These are phyloP conservation scores for Drosophila meridionalis DNA, from an alignment of 2,888 invertebrate species.

Conservation along the genomic window DNA sequence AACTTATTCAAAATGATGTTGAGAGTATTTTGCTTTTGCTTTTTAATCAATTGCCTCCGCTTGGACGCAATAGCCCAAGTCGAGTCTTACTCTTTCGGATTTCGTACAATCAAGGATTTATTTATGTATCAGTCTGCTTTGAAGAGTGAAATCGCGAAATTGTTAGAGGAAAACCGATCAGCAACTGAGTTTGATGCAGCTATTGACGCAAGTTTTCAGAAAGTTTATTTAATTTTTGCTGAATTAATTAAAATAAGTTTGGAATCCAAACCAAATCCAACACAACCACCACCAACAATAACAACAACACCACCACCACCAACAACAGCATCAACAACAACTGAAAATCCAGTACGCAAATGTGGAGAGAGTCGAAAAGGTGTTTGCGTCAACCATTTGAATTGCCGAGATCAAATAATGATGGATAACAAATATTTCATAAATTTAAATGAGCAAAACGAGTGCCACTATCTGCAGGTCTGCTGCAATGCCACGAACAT, in stretches of 20 bases:
- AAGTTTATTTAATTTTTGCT: too few relatives aligned
- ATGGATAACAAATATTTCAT: neutral
- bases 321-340: conserved; percentile 24
- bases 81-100: too few relatives aligned
- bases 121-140: neutral
- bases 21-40: neutral
- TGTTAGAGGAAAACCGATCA: neutral
- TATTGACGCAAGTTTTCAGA: neutral
- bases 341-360: neutral
- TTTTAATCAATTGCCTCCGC: neutral
- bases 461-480: conserved; percentile 24
- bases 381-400: conserved; percentile 8
- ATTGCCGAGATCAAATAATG: neutral
- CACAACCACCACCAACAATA: neutral
- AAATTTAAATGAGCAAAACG: neutral
- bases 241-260: too few relatives aligned
- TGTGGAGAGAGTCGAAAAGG: neutral
- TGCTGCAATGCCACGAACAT: conserved; percentile 5
- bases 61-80: neutral
- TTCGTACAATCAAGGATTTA: too few relatives aligned
- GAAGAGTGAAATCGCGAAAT: neutral
- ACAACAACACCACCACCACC: neutral
- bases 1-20: neutral
- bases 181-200: neutral
- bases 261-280: too few relatives aligned